Percentiles rank a stretch among this genome's conserved stretches.
These are phyloP conservation scores for Ditylenchus dipsaci DNA, from an alignment of 1,140 invertebrate genomes.

Conservation along the genomic window DNA sequence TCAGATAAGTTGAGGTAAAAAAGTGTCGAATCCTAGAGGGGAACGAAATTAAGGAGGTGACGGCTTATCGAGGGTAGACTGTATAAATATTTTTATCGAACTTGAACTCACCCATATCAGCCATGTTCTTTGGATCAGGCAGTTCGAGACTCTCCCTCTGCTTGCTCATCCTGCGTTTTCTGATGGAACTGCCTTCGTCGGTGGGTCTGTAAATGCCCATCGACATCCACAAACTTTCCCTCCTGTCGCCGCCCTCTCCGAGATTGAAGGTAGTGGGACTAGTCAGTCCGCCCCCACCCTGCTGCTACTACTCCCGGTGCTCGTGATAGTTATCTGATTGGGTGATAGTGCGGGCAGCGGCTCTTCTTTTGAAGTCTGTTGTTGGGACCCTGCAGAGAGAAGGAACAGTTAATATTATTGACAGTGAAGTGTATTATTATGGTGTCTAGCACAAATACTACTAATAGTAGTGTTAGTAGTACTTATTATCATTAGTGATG, in stretches of 20 bases:
- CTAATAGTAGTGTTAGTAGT: too few species aligned
- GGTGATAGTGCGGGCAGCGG: not conserved
- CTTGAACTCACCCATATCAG: slow-evolving; percentile 17
- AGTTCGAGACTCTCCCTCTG: slow-evolving; percentile 21
- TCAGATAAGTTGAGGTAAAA: too few species aligned
- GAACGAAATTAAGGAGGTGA: too few species aligned
- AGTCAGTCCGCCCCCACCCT: not conserved
- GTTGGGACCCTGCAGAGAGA: not conserved
- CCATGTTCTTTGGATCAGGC: not conserved
- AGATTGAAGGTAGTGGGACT: not conserved
- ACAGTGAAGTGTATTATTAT: not conserved
- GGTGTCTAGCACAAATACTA: too few species aligned
- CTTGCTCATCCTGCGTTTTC: slow-evolving; percentile 18
- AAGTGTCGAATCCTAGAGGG: too few species aligned
- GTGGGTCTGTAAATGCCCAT: slow-evolving; percentile 30
- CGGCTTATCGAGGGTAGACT: too few species aligned
- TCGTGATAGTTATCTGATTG: not conserved
- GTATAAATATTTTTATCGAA: too few species aligned
- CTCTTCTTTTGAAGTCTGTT: not conserved
- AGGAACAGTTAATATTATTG: not conserved
- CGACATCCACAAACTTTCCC: slow-evolving; percentile 11
- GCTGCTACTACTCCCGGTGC: not conserved
- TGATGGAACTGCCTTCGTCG: slow-evolving; percentile 17
- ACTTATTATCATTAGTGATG: not conserved
- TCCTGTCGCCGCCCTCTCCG: not conserved